Conservation (phyloP, 2,113 vertebrate species). For the Tautogolabrus adspersus region DNA sequence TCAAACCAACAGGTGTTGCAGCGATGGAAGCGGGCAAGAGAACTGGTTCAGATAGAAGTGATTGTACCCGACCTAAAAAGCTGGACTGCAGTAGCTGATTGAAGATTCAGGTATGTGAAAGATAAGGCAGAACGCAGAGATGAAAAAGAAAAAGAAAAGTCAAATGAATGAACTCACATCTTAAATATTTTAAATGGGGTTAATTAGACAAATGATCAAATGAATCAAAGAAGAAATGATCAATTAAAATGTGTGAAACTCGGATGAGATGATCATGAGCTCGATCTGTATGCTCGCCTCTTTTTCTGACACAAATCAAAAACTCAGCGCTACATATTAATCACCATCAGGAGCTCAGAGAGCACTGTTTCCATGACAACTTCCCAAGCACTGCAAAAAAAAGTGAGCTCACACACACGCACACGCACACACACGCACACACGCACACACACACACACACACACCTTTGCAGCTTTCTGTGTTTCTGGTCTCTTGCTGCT, state of each 20-base stretch:
- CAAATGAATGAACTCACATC: too few species aligned
- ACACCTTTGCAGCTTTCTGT: too few species aligned
- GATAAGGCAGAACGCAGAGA: too few species aligned
- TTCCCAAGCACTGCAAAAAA: conserved; percentile 9
- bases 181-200: not conserved
- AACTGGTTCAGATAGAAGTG: too few species aligned
- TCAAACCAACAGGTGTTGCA: too few species aligned
- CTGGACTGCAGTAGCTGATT: too few species aligned
- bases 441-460: too few species aligned
- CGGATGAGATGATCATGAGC: not conserved
- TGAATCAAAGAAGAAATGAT: not conserved
- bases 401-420: not conserved
- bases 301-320: conserved; percentile 1
- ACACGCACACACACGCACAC: not conserved
- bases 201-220: not conserved
- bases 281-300: not conserved
- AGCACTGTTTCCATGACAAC: conserved; percentile 41
- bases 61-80: too few species aligned
- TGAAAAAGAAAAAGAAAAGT: too few species aligned
- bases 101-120: too few species aligned
- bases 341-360: not conserved
- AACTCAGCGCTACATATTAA: conserved; percentile 5
- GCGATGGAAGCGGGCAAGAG: too few species aligned
- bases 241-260: not conserved
- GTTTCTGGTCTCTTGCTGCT: too few species aligned